Evolutionary conservation across 2,888 invertebrate genomes (phyloP), one percentile per base, ranked within the genome.

Genomic region (Myopa testacea): DNA sequence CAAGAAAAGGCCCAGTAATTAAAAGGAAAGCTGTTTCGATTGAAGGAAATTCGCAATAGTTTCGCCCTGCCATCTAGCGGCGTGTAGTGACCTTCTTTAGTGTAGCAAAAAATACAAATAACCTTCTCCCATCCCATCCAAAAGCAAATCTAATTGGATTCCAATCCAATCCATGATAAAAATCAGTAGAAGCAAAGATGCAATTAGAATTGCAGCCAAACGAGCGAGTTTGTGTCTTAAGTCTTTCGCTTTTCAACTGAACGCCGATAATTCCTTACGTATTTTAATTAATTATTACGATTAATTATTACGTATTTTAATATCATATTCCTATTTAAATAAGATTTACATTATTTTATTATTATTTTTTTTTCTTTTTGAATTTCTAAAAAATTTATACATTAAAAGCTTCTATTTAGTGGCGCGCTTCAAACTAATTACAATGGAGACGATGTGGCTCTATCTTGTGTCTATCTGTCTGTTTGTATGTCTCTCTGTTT

Each of bases 211-310:
- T n/a, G n/a, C n/a, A n/a, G 45, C 10, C 10, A 6, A 45, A 45
- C 45, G 45, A 73, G 8, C 62, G 34, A 62, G 73, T 73, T 73
- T 63, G 50, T 73, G 8, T 16, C 63, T 63, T 50, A 73, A 73
- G 73, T 73, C 73, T 73, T 73, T 73, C 14, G 40, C 45, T 63
- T 72, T 12, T 58, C 5, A 7, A 37, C 5, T 37, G 63, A 63
- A 37, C 16, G n/a, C 4, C 5, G 37, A 26, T 16, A 14, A 4
- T 34, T 10, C 12, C 62, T 34, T 63, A 6, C 63, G 12, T 26
- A 26, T 26, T 62, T 26, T 12, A 26, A 63, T 63, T 37, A 8
- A 40, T 6, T 26, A 26, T 62, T 63, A n/a, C n/a, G n/a, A n/a
- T n/a, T n/a, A n/a, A n/a, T n/a, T n/a, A n/a, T n/a, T n/a, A n/a